Conservation (phyloP, 1,140 invertebrate species). For the Antheraea pernyi region DNA sequence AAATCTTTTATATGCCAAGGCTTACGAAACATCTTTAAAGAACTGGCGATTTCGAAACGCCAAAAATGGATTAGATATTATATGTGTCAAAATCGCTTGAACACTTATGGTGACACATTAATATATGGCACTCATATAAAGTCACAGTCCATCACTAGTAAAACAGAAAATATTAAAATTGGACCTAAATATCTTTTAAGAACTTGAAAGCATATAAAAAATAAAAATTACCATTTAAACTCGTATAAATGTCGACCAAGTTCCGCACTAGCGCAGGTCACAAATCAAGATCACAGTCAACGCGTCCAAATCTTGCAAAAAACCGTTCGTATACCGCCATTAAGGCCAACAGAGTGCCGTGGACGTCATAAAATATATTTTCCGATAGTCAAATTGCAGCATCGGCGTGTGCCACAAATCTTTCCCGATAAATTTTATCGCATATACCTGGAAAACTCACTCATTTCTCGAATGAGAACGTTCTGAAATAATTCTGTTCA, state of each 20-base stretch:
- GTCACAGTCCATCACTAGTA: too few relatives aligned
- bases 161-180: too few relatives aligned
- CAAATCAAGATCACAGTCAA: constrained; percentile 34
- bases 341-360: constrained; percentile 61
- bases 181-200: too few relatives aligned
- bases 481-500: background rate
- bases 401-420: constrained; percentile 63
- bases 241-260: constrained; percentile 5
- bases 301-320: constrained; percentile 36
- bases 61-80: too few relatives aligned
- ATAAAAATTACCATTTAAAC: constrained; percentile 9
- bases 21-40: too few relatives aligned
- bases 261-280: background rate
- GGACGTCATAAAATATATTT: constrained; percentile 74
- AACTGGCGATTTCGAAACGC: too few relatives aligned
- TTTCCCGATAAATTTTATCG: constrained; percentile 66
- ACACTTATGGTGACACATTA: too few relatives aligned
- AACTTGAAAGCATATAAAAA: too few relatives aligned
- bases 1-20: too few relatives aligned
- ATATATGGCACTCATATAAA: too few relatives aligned
- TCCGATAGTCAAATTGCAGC: constrained; percentile 72
- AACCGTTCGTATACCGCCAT: constrained; percentile 43
- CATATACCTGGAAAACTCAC: constrained; percentile 39
- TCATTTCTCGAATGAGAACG: constrained; percentile 36
- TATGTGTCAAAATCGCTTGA: too few relatives aligned